Conservation (phyloP, 2,888 invertebrate genomes). For the Laothoe populi region DNA sequence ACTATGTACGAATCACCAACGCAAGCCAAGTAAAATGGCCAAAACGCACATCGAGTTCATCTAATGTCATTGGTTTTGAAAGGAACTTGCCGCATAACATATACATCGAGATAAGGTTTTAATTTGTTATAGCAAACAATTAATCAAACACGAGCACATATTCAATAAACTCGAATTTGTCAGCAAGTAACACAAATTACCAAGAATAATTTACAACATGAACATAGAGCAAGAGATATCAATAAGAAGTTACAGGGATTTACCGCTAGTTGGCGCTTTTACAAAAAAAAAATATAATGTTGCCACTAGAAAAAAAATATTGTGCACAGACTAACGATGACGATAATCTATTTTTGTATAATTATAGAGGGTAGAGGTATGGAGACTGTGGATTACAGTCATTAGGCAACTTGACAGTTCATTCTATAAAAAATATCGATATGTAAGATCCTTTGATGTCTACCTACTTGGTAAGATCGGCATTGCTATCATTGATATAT, state of each 20-base stretch:
- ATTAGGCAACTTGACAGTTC: no score
- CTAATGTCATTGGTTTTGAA: constrained; percentile 80
- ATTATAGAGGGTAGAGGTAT: no score
- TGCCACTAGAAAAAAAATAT: constrained; percentile 29
- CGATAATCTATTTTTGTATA: no score
- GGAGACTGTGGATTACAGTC: no score
- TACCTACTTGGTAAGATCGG: no score
- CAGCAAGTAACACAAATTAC: constrained; percentile 74
- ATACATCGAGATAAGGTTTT: constrained; percentile 72
- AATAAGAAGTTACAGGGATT: constrained; percentile 74
- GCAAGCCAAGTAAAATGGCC: constrained; percentile 85
- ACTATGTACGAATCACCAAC: constrained; percentile 84
- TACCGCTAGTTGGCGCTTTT: constrained; percentile 73
- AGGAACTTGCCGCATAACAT: constrained; percentile 73
- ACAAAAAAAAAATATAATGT: constrained; percentile 33
- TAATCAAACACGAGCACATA: constrained; percentile 72
- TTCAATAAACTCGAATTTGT: constrained; percentile 65
- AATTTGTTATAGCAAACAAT: constrained; percentile 55
- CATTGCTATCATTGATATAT: no score
- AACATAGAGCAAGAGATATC: constrained; percentile 79
- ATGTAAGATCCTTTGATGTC: no score
- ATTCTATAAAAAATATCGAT: no score
- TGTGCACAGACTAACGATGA: no score
- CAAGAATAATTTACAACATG: constrained; percentile 73
- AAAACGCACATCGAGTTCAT: constrained; percentile 84